Percentiles rank a stretch among this genome's conserved stretches.
phyloP scores from a whole-genome alignment of 2,113 vertebrate genomes.

The Chunga burmeisteri region DNA sequence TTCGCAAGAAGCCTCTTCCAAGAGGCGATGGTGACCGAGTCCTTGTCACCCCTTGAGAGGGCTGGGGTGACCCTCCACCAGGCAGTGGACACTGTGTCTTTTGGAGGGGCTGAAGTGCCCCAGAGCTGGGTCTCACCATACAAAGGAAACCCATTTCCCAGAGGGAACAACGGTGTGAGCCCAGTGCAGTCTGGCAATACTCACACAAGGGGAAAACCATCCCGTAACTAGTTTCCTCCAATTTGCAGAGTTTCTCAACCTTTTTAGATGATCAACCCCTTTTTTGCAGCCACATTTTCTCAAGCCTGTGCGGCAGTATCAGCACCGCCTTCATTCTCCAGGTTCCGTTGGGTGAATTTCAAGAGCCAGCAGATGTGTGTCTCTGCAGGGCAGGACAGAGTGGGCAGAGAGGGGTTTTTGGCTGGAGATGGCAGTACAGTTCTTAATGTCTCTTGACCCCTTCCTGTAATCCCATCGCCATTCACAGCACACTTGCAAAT shows the following conservation, averaged over 20 bases:
- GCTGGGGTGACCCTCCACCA: too few relatives aligned
- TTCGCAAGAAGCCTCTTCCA: background rate
- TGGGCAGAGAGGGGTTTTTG: background rate
- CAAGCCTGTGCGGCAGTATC: background rate
- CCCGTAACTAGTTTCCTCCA: background rate
- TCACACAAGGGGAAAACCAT: background rate
- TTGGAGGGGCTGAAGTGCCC: background rate
- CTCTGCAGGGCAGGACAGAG: background rate
- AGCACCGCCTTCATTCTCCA: rapidly evolving
- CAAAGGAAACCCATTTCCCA: background rate
- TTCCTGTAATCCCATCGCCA: background rate
- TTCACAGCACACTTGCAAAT: background rate
- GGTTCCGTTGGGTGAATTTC: too few relatives aligned
- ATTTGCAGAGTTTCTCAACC: background rate
- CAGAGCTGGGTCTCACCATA: rapidly evolving
- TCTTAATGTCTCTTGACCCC: background rate
- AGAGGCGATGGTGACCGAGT: background rate
- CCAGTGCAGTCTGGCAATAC: background rate
- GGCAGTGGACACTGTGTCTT: rapidly evolving
- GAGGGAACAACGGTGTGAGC: rapidly evolving
- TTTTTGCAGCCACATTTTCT: background rate
- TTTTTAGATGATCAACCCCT: background rate
- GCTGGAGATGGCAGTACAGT: background rate
- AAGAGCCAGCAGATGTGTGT: rapidly evolving
- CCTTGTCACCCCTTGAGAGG: background rate